phyloP scores from a whole-genome alignment of 2,888 invertebrate species.

The Eretmocerus hayati region DNA sequence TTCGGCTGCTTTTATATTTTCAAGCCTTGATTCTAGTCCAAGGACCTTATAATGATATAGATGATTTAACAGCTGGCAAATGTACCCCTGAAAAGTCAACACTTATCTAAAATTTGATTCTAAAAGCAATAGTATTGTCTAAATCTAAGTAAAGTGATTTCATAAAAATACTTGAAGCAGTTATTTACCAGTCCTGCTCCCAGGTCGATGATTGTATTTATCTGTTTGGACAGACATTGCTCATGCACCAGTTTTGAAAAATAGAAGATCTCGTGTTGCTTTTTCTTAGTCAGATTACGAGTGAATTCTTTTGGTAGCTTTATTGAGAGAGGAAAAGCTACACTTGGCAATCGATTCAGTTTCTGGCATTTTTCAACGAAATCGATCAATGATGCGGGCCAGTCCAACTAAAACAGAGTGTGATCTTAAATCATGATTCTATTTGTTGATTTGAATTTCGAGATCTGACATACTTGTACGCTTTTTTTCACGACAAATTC shows the following conservation, averaged over 20 bases:
- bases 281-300: slow-evolving; percentile 54
- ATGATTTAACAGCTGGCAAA: slow-evolving; percentile 60
- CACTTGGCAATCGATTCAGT: slow-evolving; percentile 37
- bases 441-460: too few species aligned
- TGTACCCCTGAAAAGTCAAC: slow-evolving; percentile 56
- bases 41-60: slow-evolving; percentile 56
- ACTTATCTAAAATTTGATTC: not conserved
- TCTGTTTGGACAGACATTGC: slow-evolving; percentile 47
- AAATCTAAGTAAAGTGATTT: too few species aligned
- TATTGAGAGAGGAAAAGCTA: slow-evolving; percentile 9
- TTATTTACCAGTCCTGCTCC: slow-evolving; percentile 69
- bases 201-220: slow-evolving; percentile 60
- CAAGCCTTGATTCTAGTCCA: slow-evolving; percentile 60
- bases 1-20: slow-evolving; percentile 54
- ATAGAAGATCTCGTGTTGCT: slow-evolving; percentile 63
- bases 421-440: too few species aligned
- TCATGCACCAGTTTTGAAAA: slow-evolving; percentile 54
- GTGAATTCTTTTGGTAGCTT: slow-evolving; percentile 37
- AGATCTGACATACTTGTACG: slow-evolving; percentile 29
- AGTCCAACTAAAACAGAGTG: slow-evolving; percentile 33
- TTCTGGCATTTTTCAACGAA: slow-evolving; percentile 40
- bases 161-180: too few species aligned
- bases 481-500: slow-evolving; percentile 38
- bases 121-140: not conserved
- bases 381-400: slow-evolving; percentile 44